Evolutionary conservation across 2,888 invertebrate species (phyloP).

Genomic region (Steromphala cineraria): DNA sequence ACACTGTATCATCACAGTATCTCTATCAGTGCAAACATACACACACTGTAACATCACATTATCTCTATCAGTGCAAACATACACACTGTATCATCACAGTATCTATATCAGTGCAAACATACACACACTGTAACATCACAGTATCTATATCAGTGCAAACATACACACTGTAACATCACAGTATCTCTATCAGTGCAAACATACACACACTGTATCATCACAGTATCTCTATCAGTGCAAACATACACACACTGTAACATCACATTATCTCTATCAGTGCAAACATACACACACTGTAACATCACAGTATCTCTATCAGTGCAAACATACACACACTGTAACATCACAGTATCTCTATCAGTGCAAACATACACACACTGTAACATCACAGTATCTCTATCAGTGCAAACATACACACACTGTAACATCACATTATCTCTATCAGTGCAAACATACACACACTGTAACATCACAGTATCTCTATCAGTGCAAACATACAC

Average conservation of each 20-base stretch:
- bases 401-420: not conserved
- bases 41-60: not conserved
- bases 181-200: not conserved
- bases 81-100: not conserved
- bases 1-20: not conserved
- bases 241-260: not conserved
- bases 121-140: conserved; percentile 59
- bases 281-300: conserved; percentile 3
- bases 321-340: not conserved
- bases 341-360: not conserved
- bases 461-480: not conserved
- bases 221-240: not conserved
- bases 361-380: not conserved
- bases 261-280: too few relatives aligned
- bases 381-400: not conserved
- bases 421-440: not conserved
- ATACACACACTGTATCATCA: not conserved
- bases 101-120: too few relatives aligned
- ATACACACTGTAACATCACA: not conserved
- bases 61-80: not conserved
- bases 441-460: not conserved
- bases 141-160: too few relatives aligned
- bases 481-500: not conserved
- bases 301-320: not conserved
- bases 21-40: not conserved